A percentile compares a stretch with the other conserved stretches of the same genome.
Evolutionary conservation across 1,140 invertebrate genomes (phyloP).

Genomic region (Meloidogyne floridensis): DNA sequence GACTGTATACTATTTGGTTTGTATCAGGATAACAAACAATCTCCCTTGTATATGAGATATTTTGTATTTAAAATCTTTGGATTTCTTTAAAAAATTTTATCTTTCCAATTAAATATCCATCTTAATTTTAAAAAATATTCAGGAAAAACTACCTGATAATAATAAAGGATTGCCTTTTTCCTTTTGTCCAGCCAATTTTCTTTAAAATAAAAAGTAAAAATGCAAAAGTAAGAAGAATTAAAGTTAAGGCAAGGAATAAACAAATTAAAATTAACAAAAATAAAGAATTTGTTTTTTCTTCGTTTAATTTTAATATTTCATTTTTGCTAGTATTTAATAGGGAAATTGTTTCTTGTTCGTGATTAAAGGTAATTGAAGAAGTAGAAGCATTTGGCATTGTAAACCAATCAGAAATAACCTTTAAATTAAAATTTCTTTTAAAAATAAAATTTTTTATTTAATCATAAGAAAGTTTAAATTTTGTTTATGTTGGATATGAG

Average conservation of each 20-base stretch:
- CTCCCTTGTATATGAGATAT: too few species aligned
- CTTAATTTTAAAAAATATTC: not conserved
- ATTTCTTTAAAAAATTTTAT: too few species aligned
- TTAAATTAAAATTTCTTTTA: not conserved
- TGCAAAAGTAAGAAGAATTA: slow-evolving; percentile 1
- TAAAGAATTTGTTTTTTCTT: not conserved
- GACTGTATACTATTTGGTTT: too few species aligned
- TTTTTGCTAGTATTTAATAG: not conserved
- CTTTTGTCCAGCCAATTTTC: not conserved
- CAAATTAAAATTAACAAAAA: not conserved
- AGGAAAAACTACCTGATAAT: not conserved
- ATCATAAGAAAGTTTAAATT: not conserved
- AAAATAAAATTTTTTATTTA: not conserved
- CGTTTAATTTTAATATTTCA: not conserved
- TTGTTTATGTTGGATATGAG: too few species aligned
- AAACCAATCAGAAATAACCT: slow-evolving; percentile 12
- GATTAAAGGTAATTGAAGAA: not conserved
- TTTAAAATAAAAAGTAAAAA: slow-evolving; percentile 2
- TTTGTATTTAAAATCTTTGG: too few species aligned
- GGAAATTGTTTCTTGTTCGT: not conserved
- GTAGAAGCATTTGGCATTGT: slow-evolving; percentile 2
- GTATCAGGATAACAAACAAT: too few species aligned
- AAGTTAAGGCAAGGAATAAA: not conserved
- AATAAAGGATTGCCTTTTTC: not conserved
- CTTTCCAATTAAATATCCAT: not conserved